These are phyloP conservation scores for Indicator maculatus DNA, from an alignment of 2,113 vertebrate genomes.

Conservation along the genomic window DNA sequence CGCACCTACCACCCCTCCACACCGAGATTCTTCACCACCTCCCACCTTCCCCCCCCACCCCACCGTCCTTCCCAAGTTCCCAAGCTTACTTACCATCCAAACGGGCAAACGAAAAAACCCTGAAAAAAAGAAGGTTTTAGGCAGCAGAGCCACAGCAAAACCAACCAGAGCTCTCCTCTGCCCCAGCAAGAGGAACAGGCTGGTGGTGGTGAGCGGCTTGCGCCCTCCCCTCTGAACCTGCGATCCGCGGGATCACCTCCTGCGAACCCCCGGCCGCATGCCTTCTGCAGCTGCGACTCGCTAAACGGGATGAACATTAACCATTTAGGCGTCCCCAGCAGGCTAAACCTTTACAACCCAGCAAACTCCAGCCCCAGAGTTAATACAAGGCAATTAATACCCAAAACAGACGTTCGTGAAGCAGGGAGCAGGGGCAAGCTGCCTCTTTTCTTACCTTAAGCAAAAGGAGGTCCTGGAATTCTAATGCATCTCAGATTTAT, in stretches of 20 bases:
- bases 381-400: background rate
- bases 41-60: background rate
- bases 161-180: background rate
- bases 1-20: background rate
- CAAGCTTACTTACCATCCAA: background rate
- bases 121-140: background rate
- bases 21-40: background rate
- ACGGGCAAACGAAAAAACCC: background rate
- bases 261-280: background rate
- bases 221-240: background rate
- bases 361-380: background rate
- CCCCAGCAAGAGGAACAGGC: background rate
- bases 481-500: constrained; percentile 40
- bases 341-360: background rate
- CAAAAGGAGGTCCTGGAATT: constrained; percentile 59
- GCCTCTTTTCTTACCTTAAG: constrained; percentile 64
- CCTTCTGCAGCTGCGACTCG: background rate
- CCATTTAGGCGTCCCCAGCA: background rate
- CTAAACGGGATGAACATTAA: background rate
- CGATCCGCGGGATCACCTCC: background rate
- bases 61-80: background rate
- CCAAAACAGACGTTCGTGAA: background rate
- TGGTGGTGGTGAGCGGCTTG: background rate
- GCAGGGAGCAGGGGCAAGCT: background rate
- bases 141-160: background rate